phyloP scores from a whole-genome alignment of 2,888 invertebrate species.

The Luperina nickerlii region DNA sequence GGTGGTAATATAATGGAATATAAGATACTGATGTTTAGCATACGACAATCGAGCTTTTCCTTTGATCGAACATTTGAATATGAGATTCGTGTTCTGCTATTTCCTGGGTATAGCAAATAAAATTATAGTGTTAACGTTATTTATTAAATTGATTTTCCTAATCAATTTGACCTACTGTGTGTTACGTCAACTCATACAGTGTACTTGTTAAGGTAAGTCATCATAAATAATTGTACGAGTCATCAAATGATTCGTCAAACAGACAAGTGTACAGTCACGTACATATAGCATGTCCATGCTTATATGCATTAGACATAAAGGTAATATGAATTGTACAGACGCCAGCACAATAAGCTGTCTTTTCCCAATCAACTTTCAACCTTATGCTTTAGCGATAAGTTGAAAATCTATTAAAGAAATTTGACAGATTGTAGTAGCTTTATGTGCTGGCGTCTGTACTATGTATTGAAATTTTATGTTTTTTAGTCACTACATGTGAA shows the following conservation, averaged over 20 bases:
- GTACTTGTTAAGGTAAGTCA: background rate
- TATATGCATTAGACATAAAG: background rate
- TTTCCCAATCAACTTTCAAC: too few species aligned
- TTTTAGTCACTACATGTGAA: background rate
- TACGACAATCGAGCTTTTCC: background rate
- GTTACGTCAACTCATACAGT: background rate
- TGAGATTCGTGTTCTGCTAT: background rate
- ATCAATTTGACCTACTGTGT: constrained; percentile 5
- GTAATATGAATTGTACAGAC: background rate
- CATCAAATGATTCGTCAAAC: constrained; percentile 7
- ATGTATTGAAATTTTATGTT: background rate
- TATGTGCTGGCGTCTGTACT: too few species aligned
- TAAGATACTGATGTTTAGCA: background rate
- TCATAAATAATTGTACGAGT: constrained; percentile 9
- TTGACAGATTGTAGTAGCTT: too few species aligned
- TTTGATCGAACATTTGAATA: background rate
- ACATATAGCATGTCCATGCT: background rate
- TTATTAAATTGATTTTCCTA: background rate
- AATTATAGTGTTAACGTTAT: background rate
- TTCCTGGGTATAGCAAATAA: background rate
- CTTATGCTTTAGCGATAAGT: too few species aligned
- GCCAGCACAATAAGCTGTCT: too few species aligned
- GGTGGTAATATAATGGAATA: background rate
- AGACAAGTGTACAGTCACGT: constrained; percentile 21
- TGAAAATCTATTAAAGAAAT: too few species aligned